These are phyloP conservation scores for Oreonectes daqikongensis DNA, from an alignment of 2,797 vertebrate species.

Conservation along the genomic window DNA sequence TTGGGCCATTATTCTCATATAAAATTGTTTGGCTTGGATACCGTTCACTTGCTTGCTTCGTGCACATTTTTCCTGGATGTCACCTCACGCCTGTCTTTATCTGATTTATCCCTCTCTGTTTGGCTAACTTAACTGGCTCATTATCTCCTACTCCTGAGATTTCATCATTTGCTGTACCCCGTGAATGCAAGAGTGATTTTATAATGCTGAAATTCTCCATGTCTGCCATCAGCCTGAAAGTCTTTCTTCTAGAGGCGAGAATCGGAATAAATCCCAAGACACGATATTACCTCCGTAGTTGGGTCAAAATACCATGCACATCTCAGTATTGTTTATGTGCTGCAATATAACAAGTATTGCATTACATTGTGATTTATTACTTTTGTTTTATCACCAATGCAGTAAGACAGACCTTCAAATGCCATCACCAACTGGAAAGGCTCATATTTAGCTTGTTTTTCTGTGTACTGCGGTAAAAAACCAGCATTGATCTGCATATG, in stretches of 20 bases:
- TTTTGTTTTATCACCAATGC: not conserved
- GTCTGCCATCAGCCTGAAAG: conserved; percentile 7
- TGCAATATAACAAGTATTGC: not conserved
- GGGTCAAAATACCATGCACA: not conserved
- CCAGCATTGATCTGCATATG: not conserved
- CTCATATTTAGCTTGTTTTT: conserved; percentile 10
- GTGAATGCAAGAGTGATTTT: conserved; percentile 20
- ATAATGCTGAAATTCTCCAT: conserved; percentile 4
- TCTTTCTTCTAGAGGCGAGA: conserved; percentile 7
- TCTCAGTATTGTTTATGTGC: not conserved
- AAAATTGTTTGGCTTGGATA: conserved; percentile 33
- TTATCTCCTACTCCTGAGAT: conserved; percentile 37
- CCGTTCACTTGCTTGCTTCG: not conserved
- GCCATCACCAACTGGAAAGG: not conserved
- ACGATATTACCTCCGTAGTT: conserved; percentile 3
- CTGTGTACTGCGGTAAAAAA: conserved; percentile 1
- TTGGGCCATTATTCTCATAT: conserved; percentile 14
- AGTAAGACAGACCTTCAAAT: not conserved
- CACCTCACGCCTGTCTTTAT: conserved; percentile 5
- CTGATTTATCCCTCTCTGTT: conserved; percentile 18
- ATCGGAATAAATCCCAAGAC: conserved; percentile 8
- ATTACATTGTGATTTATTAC: not conserved
- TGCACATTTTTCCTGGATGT: conserved; percentile 18
- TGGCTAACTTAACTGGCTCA: conserved; percentile 33
- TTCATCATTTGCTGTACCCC: conserved; percentile 36